These are phyloP conservation scores for Yponomeuta evonymella DNA, from an alignment of 2,888 invertebrate genomes.

Conservation along the genomic window DNA sequence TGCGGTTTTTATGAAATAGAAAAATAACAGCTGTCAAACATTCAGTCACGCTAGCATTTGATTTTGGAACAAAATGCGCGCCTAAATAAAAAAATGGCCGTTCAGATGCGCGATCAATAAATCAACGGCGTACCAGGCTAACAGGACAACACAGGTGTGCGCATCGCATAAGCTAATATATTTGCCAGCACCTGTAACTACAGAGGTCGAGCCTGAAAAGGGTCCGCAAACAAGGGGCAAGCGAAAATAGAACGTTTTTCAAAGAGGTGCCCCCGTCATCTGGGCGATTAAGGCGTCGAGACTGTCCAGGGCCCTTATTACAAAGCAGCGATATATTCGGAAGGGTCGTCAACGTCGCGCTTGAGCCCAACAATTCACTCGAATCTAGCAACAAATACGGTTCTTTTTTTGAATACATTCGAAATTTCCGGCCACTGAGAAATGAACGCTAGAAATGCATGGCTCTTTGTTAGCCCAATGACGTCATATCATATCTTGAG, in stretches of 20 bases:
- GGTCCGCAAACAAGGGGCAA: constrained; percentile 8
- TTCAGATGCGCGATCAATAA: background rate
- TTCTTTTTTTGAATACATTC: too few relatives aligned
- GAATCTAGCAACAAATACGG: too few relatives aligned
- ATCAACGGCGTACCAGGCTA: constrained; percentile 2
- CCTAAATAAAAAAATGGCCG: background rate
- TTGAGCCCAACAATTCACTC: too few relatives aligned
- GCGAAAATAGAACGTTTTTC: background rate
- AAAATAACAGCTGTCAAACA: background rate
- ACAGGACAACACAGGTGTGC: constrained; percentile 11
- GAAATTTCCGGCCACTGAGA: too few relatives aligned
- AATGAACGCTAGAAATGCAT: too few relatives aligned
- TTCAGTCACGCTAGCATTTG: background rate
- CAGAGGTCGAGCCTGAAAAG: constrained; percentile 2
- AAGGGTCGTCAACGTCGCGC: too few relatives aligned
- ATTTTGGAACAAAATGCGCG: background rate
- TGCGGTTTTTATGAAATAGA: background rate
- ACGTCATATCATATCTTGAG: too few relatives aligned
- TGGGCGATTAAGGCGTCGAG: background rate
- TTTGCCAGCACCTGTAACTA: background rate
- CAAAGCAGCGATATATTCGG: too few relatives aligned
- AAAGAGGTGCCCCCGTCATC: background rate
- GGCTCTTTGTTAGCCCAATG: too few relatives aligned
- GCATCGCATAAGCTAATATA: constrained; percentile 6
- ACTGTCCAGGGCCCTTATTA: background rate